Conservation (phyloP, 2,797 vertebrate genomes). For the Diplodus puntazzo region DNA sequence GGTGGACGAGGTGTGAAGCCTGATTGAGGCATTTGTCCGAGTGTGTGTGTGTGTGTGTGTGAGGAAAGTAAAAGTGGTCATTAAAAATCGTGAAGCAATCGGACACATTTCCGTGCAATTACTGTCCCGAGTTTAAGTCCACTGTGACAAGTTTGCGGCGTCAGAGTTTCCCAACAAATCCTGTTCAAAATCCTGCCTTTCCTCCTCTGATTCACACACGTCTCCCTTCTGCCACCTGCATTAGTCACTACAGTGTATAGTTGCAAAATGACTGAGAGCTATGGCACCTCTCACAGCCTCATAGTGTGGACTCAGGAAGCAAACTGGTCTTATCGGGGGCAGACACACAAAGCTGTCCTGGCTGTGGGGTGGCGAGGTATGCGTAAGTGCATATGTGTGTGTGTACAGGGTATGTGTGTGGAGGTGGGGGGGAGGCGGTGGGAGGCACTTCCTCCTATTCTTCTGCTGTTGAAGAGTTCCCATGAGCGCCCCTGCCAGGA, state of each 20-base stretch:
- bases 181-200: slow-evolving; percentile 31
- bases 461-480: slow-evolving; percentile 93
- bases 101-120: slow-evolving; percentile 30
- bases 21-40: slow-evolving; percentile 14
- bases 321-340: slow-evolving; percentile 90
- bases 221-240: slow-evolving; percentile 45
- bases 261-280: slow-evolving; percentile 59
- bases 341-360: slow-evolving; percentile 87
- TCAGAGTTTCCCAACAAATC: not conserved
- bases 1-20: slow-evolving; percentile 62
- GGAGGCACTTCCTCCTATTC: slow-evolving; percentile 98
- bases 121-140: not conserved
- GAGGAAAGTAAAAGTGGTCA: slow-evolving; percentile 14
- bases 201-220: slow-evolving; percentile 26
- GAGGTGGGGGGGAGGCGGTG: slow-evolving; percentile 72
- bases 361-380: slow-evolving; percentile 86
- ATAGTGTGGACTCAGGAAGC: slow-evolving; percentile 89
- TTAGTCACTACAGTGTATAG: slow-evolving; percentile 60
- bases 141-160: not conserved
- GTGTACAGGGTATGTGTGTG: slow-evolving; percentile 43
- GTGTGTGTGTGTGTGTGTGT: slow-evolving; percentile 1
- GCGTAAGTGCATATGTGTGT: slow-evolving; percentile 67
- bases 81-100: slow-evolving; percentile 25
- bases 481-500: slow-evolving; percentile 93
- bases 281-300: slow-evolving; percentile 74